phyloP scores from a whole-genome alignment of 2,888 invertebrate genomes.

The Erpobdella octoculata region DNA sequence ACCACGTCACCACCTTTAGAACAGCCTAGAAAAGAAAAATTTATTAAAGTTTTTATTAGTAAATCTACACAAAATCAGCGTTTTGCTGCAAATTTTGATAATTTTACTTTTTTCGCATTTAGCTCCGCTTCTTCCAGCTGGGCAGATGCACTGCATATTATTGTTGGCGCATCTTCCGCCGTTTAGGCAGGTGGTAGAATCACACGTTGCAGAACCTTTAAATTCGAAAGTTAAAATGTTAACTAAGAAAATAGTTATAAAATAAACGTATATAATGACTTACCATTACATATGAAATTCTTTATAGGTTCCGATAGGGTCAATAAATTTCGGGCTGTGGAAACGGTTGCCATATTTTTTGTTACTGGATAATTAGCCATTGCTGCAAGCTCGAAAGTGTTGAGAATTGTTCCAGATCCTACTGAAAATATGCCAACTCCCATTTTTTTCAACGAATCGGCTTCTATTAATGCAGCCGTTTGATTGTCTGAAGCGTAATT shows the following conservation, averaged over 20 bases:
- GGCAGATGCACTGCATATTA: conserved; percentile 22
- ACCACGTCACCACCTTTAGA: conserved; percentile 42
- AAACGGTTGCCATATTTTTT: conserved; percentile 28
- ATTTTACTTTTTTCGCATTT: conserved; percentile 19
- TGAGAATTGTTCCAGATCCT: conserved; percentile 33
- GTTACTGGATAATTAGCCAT: conserved; percentile 31
- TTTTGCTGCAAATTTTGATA: too few relatives aligned
- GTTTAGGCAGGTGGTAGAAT: conserved; percentile 1
- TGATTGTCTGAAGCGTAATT: background rate
- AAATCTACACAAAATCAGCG: background rate
- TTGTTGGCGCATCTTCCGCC: conserved; percentile 7
- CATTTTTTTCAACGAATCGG: conserved; percentile 15
- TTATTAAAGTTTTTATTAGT: background rate
- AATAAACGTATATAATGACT: conserved; percentile 17
- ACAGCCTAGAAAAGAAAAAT: conserved; percentile 38
- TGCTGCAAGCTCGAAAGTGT: conserved; percentile 31
- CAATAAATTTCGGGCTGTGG: conserved; percentile 25
- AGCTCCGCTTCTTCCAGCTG: conserved; percentile 24
- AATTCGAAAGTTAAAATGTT: background rate
- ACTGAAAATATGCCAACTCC: conserved; percentile 32
- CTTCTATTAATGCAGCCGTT: conserved; percentile 11
- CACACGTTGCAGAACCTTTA: background rate
- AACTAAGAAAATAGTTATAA: background rate
- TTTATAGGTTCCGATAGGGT: conserved; percentile 23
- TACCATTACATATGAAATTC: conserved; percentile 32